phyloP scores from a whole-genome alignment of 2,797 vertebrate genomes.

The Esox masquinongy region DNA sequence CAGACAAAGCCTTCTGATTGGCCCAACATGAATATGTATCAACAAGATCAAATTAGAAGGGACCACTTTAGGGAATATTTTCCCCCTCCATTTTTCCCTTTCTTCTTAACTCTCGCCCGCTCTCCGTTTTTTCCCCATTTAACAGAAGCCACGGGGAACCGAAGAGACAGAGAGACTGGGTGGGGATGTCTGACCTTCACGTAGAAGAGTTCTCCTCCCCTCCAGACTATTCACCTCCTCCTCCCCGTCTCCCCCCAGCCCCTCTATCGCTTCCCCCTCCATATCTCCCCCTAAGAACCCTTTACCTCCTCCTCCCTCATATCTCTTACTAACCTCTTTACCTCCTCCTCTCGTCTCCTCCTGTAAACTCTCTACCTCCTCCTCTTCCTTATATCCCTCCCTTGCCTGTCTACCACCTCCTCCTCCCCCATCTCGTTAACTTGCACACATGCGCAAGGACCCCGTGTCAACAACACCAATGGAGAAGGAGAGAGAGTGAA shows the following conservation, averaged over 20 bases:
- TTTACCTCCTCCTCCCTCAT: no score
- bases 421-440: no score
- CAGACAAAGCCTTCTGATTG: background rate
- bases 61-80: background rate
- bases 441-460: background rate
- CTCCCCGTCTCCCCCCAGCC: background rate
- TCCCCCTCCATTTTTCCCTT: background rate
- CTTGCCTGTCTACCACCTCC: no score
- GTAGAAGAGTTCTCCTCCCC: slow-evolving; percentile 6
- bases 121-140: background rate
- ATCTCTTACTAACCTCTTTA: no score
- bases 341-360: no score
- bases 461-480: slow-evolving; percentile 25
- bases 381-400: no score
- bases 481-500: no score
- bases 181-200: slow-evolving; percentile 42
- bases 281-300: background rate
- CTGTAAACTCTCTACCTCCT: no score
- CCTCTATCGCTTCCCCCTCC: no score
- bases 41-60: slow-evolving; percentile 11
- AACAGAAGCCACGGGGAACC: slow-evolving; percentile 1
- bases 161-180: background rate
- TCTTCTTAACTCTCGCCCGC: background rate
- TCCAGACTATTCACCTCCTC: background rate
- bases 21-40: slow-evolving; percentile 16